Conservation (phyloP, 2,113 vertebrate species). For the Oenanthe melanoleuca region DNA sequence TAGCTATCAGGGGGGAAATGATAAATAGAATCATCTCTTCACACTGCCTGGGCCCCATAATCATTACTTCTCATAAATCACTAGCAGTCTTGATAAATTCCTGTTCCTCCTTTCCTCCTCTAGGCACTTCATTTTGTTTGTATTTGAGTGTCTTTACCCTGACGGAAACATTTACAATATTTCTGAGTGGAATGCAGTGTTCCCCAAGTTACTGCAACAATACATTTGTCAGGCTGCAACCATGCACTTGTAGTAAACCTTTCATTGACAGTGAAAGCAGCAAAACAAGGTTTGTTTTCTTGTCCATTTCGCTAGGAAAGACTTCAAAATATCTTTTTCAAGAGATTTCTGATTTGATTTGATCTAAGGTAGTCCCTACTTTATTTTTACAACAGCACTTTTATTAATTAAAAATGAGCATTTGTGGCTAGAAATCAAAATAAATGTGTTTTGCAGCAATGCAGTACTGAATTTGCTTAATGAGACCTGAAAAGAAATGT, state of each 20-base stretch:
- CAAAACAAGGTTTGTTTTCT: slow-evolving; percentile 2
- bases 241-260: slow-evolving; percentile 22
- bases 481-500: background rate
- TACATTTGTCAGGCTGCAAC: slow-evolving; percentile 41
- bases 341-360: slow-evolving; percentile 2
- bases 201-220: slow-evolving; percentile 32
- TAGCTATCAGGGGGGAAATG: slow-evolving; percentile 48
- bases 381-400: background rate
- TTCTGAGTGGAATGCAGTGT: slow-evolving; percentile 45
- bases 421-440: background rate
- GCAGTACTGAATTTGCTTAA: background rate
- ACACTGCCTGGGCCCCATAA: slow-evolving; percentile 38
- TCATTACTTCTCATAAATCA: slow-evolving; percentile 61
- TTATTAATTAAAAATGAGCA: background rate
- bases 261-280: background rate
- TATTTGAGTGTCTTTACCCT: slow-evolving; percentile 37
- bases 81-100: slow-evolving; percentile 41
- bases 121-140: slow-evolving; percentile 32
- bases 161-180: slow-evolving; percentile 47
- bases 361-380: background rate
- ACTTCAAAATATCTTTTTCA: background rate
- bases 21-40: slow-evolving; percentile 54
- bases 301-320: background rate
- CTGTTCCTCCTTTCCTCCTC: slow-evolving; percentile 35
- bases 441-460: background rate